A percentile compares a stretch with the other conserved stretches of the same genome.
These are phyloP conservation scores for Dynastes tityus DNA, from an alignment of 2,888 invertebrate species.

Conservation along the genomic window DNA sequence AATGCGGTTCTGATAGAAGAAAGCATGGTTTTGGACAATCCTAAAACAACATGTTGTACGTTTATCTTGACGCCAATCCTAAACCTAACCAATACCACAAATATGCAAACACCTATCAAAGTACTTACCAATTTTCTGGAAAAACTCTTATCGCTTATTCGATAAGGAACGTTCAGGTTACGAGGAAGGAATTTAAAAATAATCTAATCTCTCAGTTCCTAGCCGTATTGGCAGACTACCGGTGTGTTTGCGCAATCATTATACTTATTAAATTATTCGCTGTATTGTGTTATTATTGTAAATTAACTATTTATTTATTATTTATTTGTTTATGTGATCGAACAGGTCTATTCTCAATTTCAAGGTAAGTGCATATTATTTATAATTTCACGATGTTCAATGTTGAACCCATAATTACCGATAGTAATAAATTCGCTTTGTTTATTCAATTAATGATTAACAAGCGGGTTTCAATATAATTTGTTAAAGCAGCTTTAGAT, in stretches of 20 bases:
- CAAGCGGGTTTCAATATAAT: too few species aligned
- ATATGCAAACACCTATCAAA: background rate
- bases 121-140: background rate
- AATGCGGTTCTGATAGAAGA: background rate
- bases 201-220: background rate
- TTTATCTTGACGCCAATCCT: constrained; percentile 3
- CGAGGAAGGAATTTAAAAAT: background rate
- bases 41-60: background rate
- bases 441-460: too few species aligned
- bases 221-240: background rate
- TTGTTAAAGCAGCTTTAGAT: too few species aligned
- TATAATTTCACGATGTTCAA: too few species aligned
- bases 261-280: too few species aligned
- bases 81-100: constrained; percentile 4
- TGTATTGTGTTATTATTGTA: too few species aligned
- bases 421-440: background rate
- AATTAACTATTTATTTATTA: too few species aligned
- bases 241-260: background rate
- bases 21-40: constrained; percentile 2
- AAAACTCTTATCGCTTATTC: constrained; percentile 7
- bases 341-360: too few species aligned
- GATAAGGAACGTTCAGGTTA: background rate
- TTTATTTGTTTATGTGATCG: too few species aligned
- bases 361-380: too few species aligned
- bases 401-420: too few species aligned